Percentiles rank a stretch among this genome's conserved stretches.
These are phyloP conservation scores for Mythimna pallens DNA, from an alignment of 2,888 invertebrate species.

Conservation along the genomic window DNA sequence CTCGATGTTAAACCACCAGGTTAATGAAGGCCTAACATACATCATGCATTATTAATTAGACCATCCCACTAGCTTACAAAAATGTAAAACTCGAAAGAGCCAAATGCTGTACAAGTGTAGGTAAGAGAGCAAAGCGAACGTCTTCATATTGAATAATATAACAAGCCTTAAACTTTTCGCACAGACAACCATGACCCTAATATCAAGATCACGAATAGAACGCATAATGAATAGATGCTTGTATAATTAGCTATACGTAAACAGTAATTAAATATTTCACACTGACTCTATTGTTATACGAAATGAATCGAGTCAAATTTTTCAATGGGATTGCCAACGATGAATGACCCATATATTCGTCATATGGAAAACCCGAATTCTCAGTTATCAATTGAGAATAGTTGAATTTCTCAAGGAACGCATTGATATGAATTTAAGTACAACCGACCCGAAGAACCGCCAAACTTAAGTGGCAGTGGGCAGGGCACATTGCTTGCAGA, in stretches of 20 bases:
- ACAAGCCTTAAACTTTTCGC: conserved; percentile 38
- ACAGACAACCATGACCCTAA: conserved; percentile 58
- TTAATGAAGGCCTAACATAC: no score
- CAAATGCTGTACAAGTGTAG: no score
- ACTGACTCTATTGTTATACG: conserved; percentile 6
- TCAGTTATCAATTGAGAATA: neutral
- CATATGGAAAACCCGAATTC: neutral
- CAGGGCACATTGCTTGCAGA: no score
- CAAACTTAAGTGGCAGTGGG: no score
- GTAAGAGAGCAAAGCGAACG: neutral
- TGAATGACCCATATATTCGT: neutral
- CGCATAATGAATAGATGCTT: conserved; percentile 31
- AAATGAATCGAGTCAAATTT: conserved; percentile 1
- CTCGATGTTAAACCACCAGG: no score
- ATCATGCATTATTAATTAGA: neutral
- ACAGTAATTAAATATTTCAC: conserved; percentile 20
- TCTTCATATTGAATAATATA: conserved; percentile 33
- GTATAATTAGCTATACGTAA: conserved; percentile 16
- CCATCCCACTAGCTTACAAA: neutral
- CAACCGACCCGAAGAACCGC: no score
- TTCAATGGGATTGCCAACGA: conserved; percentile 10
- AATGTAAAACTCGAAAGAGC: no score
- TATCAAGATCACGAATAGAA: conserved; percentile 52
- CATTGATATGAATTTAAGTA: neutral
- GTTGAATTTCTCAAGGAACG: neutral